These are phyloP conservation scores for Willisornis vidua DNA, from an alignment of 2,113 vertebrate species.

Conservation along the genomic window DNA sequence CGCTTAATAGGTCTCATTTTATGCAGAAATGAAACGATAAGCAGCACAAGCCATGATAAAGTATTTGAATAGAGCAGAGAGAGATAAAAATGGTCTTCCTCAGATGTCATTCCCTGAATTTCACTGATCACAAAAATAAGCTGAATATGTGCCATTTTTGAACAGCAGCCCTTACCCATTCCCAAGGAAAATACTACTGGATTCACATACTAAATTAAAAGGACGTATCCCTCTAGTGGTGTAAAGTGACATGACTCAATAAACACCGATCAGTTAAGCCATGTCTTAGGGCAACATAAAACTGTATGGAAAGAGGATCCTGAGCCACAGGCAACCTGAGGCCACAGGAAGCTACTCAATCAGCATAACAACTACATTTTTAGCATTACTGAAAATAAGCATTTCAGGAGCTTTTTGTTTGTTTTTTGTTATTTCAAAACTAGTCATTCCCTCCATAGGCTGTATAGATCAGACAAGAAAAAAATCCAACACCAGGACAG, in stretches of 20 bases:
- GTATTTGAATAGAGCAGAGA: neutral
- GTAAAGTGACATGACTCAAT: neutral
- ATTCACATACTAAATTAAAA: neutral
- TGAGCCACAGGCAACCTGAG: neutral
- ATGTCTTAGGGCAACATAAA: neutral
- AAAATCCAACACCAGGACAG: neutral
- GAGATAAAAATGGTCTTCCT: neutral
- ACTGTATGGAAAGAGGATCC: neutral
- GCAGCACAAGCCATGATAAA: neutral
- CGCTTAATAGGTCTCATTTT: neutral
- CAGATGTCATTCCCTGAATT: neutral
- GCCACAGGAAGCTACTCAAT: neutral
- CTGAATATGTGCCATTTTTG: neutral
- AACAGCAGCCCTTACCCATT: neutral
- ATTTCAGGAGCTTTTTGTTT: neutral
- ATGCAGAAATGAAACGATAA: neutral
- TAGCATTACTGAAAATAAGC: neutral
- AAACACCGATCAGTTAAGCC: neutral
- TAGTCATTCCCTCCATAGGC: neutral
- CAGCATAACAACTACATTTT: neutral
- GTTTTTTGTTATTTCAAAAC: neutral
- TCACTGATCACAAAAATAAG: neutral
- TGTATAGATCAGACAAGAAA: neutral
- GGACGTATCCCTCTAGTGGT: constrained; percentile 10
- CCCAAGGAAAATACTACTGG: neutral